Evolutionary conservation across 2,113 vertebrate species (phyloP), one percentile per base, ranked within the genome.

Genomic region (Sardina pilchardus): DNA sequence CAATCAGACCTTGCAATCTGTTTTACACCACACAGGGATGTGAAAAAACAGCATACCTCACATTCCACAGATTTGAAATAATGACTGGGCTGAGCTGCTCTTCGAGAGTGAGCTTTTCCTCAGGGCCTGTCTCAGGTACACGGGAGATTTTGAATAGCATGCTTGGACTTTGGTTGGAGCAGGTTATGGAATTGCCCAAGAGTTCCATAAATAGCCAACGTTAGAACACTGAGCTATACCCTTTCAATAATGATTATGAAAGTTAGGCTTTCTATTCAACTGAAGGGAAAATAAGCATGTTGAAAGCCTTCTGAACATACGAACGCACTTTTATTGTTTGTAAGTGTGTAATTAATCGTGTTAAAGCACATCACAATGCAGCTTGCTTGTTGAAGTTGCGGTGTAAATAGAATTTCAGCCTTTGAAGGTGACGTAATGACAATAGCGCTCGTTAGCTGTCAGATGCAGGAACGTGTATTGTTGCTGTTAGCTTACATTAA

Each of bases 1-100:
- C 63, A 39, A 87, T 80, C 82, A 82, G 67, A 47, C 43, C 24
- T 17, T 42, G 30, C 59, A 24, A 75, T 67, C 36, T 47, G 34
- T 80, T 67, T 80, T 84, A 84, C 47, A 81, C n/a, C 43, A 56
- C 43, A 56, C 12, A 63, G 30, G 19, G 21, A 78, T 82, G 45
- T 82, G 53, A 87, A 26, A 63, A 71, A 85, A 67, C 71, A 53
- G 34, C 87, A 89, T 88, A 45, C 71, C 86, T 85, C 84, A 82
- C 86, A 85, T 92, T 88, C 89, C 83, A 44, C 10, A 88, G 87
- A 87, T 86, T 50, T 81, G 17, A 86, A 86, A 86, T 71, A 83
- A 85, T 43, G 47, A 82, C 48, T 24, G n/a, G 59, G 80, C 59
- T 53, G 53, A 48, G 63, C 44, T 39, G 42, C 16, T 7, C 75